Conservation (phyloP, 2,888 invertebrate species). For the Dorcus hopei region DNA sequence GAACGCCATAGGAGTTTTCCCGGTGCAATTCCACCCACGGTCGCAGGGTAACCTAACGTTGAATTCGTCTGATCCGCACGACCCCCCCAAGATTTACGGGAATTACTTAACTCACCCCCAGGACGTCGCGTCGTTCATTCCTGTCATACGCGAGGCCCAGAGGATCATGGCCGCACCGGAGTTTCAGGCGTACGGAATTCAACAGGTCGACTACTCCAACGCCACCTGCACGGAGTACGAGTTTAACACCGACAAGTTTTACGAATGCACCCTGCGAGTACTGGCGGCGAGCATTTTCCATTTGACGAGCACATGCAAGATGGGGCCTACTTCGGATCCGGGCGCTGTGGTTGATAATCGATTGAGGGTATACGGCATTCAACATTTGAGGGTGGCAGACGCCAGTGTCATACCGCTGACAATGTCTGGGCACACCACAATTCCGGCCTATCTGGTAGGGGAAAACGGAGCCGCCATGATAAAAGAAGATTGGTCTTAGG, state of each 20-base stretch:
- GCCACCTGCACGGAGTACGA: conserved; percentile 52
- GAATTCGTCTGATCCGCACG: conserved; percentile 53
- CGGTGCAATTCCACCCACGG: conserved; percentile 58
- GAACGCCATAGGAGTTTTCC: conserved; percentile 52
- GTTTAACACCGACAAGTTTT: conserved; percentile 64
- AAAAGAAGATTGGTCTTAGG: conserved; percentile 18
- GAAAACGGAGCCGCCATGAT: conserved; percentile 61
- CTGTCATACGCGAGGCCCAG: conserved; percentile 51
- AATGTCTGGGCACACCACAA: conserved; percentile 65
- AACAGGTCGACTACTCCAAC: conserved; percentile 32
- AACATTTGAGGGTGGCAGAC: conserved; percentile 62
- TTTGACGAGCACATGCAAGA: conserved; percentile 61
- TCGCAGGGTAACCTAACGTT: conserved; percentile 55
- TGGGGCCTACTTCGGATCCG: conserved; percentile 64
- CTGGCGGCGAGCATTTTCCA: conserved; percentile 32
- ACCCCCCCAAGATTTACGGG: conserved; percentile 59
- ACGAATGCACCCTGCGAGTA: conserved; percentile 62
- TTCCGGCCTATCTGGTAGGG: conserved; percentile 67
- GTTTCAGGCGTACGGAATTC: conserved; percentile 51
- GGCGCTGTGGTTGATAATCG: conserved; percentile 63
- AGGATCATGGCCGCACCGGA: conserved; percentile 46
- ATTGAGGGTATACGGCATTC: conserved; percentile 60
- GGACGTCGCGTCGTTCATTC: conserved; percentile 4
- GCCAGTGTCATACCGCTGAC: conserved; percentile 66
- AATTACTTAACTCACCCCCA: conserved; percentile 51